Conservation (phyloP, 2,113 vertebrate species). For the Protomyctophum bolini region DNA sequence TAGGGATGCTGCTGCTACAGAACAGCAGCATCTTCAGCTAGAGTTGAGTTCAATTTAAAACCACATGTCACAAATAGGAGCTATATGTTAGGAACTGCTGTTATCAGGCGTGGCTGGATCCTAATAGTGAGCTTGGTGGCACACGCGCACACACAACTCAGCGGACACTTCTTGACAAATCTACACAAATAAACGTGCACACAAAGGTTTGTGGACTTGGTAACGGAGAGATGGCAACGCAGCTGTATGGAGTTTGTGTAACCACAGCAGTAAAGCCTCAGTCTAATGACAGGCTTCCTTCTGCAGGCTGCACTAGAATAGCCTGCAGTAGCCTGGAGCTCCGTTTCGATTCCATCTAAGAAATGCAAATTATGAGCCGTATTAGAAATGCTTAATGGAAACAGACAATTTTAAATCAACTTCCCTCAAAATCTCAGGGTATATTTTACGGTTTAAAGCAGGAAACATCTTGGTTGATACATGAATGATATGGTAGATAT, state of each 20-base stretch:
- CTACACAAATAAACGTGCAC: neutral
- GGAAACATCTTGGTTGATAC: no score
- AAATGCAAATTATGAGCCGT: no score
- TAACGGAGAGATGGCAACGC: neutral
- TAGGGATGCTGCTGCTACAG: neutral
- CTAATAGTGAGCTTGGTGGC: neutral
- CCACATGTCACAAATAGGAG: slow-evolving; percentile 48
- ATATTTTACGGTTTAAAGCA: no score
- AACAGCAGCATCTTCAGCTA: slow-evolving; percentile 39
- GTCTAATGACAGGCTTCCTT: neutral
- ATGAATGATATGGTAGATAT: no score
- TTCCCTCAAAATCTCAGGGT: no score
- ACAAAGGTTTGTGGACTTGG: neutral
- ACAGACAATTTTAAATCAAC: no score
- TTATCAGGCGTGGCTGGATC: neutral
- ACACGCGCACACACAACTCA: neutral
- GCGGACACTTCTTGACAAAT: neutral
- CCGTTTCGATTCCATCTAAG: no score
- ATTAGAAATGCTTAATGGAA: no score
- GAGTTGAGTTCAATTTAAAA: slow-evolving; percentile 55
- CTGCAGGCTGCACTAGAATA: slow-evolving; percentile 6
- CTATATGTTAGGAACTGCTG: neutral
- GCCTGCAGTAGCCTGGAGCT: neutral
- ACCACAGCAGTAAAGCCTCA: slow-evolving; percentile 10
- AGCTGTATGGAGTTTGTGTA: neutral